Base-by-base conservation (phyloP, 2,888 invertebrate species). In the Lasioglossum vierecki region DNA sequence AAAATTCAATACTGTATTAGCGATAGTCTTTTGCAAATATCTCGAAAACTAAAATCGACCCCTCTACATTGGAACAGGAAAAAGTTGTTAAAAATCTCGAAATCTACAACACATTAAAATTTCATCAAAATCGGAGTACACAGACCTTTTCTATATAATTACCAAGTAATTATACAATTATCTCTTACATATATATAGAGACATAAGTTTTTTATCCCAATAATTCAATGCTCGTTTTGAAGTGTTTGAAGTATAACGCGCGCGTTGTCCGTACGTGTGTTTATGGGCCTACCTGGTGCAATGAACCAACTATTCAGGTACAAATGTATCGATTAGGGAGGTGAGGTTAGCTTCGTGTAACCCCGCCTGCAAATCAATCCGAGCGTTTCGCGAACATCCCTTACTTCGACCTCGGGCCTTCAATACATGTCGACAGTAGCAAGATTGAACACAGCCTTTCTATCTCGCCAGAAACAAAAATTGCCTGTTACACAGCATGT, bases 261-360 rank as follows among this genome's bases (percentile, higher is more conserved):
- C n/a, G 66, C 53, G 78, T 35, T 30, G 41, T 63, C 49, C 57
- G 77, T 80, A 46, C 4, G 77, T 81, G 77, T 81, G 75, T 87
- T 88, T 84, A 82, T 70, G 79, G 73, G 83, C 76, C 76, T 86
- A 81, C 76, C 73, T 79, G 76, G 81, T 71, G 83, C 89, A 84
- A 84, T 79, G 84, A 86, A 84, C 84, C 76, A 82, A 79, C 73
- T 78, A 81, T 85, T 30, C 66, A 83, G 70, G 84, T 85, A 57
- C 74, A 80, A 83, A 77, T 84, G 82, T 83, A 85, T 91, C 91
- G 91, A 91, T 91, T 85, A 81, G 79, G 82, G 66, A 73, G 90
- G 77, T 66, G 86, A 82, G 82, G 87, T 75, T 76, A 80, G 72
- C 74, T 75, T 80, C 74, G 81, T 76, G 84, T 82, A 80, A 87